Evolutionary conservation across 2,797 vertebrate species (phyloP), one percentile per base, ranked within the genome.

Genomic region (Falco rusticolus): DNA sequence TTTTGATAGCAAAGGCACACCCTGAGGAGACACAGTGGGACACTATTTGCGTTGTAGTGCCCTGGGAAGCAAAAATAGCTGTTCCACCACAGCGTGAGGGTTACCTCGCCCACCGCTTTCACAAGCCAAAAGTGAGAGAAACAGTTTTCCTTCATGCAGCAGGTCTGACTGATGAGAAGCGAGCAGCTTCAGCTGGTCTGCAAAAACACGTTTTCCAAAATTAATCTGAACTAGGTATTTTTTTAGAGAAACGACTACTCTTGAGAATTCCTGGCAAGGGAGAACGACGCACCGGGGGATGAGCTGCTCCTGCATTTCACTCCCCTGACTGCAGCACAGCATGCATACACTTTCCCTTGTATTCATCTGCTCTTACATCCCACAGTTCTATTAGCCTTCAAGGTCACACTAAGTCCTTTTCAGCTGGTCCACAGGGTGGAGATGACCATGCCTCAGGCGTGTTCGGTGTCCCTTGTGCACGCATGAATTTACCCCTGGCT

Each of bases 261-360:
- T 15, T 70, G 34, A 78, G 61, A 71, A 51, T 48, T 70, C 70
- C 72, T 77, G 41, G 25, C 68, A 69, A 71, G 5, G 18, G 43
- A 77, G 53, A 66, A 41, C 26, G 74, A 45, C 16, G 43, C 25
- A 66, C 3, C 4, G 45, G 31, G 5, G 28, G 59, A 34, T 60
- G 25, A 83, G 15, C 1, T 66, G 20, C 43, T 86, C 5, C 0
- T 1, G 5, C 4, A 3, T 83, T 93, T 94, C 3, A 0, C 29
- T 78, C 16, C n/a, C 13, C 14, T 66, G 41, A 31, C 21, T 86
- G 53, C 71, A 77, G 47, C 28, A 50, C 19, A 28, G 65, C 34
- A 66, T 80, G 24, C 20, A 37, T 37, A 37, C 37, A 37, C 25
- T 65, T 75, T 50, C 22, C 75, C 11, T 22, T 37, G 4, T 26